Percentiles rank a stretch among this genome's conserved stretches.
These are phyloP conservation scores for Encarsia formosa DNA, from an alignment of 2,888 invertebrate genomes.

Conservation along the genomic window DNA sequence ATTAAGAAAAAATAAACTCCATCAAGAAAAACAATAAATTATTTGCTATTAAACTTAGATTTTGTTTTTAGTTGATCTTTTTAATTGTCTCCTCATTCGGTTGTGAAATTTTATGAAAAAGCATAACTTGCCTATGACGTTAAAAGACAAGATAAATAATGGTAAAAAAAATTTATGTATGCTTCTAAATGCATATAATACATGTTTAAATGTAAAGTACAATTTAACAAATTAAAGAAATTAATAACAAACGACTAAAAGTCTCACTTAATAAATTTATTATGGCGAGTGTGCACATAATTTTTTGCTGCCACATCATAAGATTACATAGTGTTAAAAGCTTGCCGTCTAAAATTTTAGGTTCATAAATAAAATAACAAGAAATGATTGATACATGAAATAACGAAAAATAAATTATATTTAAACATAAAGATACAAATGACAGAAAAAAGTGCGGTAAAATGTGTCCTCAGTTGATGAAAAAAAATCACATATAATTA, in stretches of 20 bases:
- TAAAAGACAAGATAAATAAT: conserved; percentile 5
- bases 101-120: conserved; percentile 41
- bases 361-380: conserved; percentile 4
- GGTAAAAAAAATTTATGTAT: conserved; percentile 6
- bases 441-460: conserved; percentile 20
- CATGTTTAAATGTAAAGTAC: conserved; percentile 15
- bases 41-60: conserved; percentile 7
- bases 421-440: no score
- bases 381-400: conserved; percentile 3
- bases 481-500: conserved; percentile 28
- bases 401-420: conserved; percentile 22
- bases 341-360: conserved; percentile 17
- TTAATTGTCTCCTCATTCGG: conserved; percentile 45
- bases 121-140: conserved; percentile 16
- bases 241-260: conserved; percentile 9
- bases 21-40: conserved; percentile 15
- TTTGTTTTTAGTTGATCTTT: conserved; percentile 10
- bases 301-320: conserved; percentile 15
- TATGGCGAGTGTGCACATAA: conserved; percentile 21
- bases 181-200: conserved; percentile 9
- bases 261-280: conserved; percentile 19
- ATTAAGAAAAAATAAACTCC: conserved; percentile 8
- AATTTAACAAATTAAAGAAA: conserved; percentile 7
- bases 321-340: conserved; percentile 15
- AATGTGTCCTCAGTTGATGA: conserved; percentile 28